Evolutionary conservation across 2,113 vertebrate genomes (phyloP), one percentile per base, ranked within the genome.

Genomic region (Equus przewalskii): DNA sequence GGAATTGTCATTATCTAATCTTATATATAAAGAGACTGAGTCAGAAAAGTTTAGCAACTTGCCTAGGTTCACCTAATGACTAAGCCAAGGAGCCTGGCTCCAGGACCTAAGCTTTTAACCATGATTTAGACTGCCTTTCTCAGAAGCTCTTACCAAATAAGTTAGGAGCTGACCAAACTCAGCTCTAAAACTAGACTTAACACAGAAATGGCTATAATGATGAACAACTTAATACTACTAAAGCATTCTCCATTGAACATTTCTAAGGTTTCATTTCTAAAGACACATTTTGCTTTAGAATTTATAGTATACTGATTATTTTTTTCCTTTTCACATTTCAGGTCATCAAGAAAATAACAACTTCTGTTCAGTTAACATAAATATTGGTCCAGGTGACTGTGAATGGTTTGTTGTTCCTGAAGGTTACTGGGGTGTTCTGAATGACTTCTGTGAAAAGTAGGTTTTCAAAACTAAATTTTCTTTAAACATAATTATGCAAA

Each of bases 281-380:
- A 70, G 78, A 85, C 10, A 51, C 1, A 44, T 82, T 96, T 92
- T 97, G 84, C 70, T 79, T 9, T 90, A 92, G 62, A 91, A 84
- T 84, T 92, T 92, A 78, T 46, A 90, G 19, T 96, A 9, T 96
- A 60, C 28, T 92, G 5, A 92, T 86, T 88, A 54, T 54, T 89
- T 33, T 2, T 91, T 90, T 96, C 92, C 64, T 90, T 98, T 93
- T 85, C 90, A n/a, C 54, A 79, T 99, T 98, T 96, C 98, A 99
- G 99, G 99, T 98, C 99, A 99, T 99, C 99, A 99, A 98, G 99
- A 99, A 98, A 99, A 99, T 98, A 99, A 99, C 98, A 99, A 99
- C 96, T 99, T 99, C 92, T 99, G 99, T 97, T 99, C 99, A 7
- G 99, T 99, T 94, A 99, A 99, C 98, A 99, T 99, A 98, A 99